Conservation (phyloP, 2,888 invertebrate genomes). For the Andrena fulva region DNA sequence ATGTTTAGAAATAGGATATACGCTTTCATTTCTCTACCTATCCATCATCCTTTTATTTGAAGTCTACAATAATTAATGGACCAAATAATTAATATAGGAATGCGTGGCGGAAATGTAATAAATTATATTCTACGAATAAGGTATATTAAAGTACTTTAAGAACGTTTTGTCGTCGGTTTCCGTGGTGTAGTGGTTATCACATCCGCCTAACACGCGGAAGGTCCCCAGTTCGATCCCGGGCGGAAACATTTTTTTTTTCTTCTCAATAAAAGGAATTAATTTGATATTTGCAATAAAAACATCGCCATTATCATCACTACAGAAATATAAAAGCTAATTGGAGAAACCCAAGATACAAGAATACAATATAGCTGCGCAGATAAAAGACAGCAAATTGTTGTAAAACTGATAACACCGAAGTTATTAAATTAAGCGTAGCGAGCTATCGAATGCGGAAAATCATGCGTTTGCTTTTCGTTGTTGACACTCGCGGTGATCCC, state of each 20-base stretch:
- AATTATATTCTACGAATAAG: no score
- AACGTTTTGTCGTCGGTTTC: constrained; percentile 85
- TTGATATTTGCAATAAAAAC: background rate
- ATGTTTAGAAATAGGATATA: background rate
- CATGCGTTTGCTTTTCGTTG: background rate
- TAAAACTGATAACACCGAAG: background rate
- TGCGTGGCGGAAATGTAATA: no score
- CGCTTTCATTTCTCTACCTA: no score
- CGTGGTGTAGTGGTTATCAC: constrained; percentile 97
- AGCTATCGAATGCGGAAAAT: background rate
- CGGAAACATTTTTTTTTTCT: constrained; percentile 88
- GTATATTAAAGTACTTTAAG: background rate
- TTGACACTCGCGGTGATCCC: background rate
- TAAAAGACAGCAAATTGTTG: background rate
- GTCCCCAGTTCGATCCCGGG: constrained; percentile 96
- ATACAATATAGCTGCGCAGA: background rate
- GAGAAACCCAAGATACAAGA: background rate
- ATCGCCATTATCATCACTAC: background rate
- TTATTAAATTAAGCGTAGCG: background rate
- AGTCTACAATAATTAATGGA: no score
- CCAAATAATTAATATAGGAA: no score
- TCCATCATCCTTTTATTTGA: background rate
- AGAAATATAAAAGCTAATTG: background rate
- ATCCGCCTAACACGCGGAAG: constrained; percentile 97
- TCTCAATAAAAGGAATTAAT: background rate